Conservation (phyloP, 1,140 invertebrate genomes). For the Diachasmimorpha longicaudata region DNA sequence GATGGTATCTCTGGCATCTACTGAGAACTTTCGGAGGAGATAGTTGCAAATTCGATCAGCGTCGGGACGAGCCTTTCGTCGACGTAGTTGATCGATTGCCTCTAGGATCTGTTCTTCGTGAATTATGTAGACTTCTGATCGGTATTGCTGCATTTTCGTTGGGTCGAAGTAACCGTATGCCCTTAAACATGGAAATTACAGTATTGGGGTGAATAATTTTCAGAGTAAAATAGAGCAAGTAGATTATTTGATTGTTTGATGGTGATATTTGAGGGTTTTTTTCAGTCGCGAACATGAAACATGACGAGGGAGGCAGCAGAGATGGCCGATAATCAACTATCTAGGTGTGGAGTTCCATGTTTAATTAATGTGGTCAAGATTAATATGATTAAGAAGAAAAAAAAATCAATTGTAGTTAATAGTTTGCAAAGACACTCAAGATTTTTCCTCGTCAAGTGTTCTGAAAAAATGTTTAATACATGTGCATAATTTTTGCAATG, state of each 20-base stretch:
- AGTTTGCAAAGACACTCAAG: conserved; percentile 93
- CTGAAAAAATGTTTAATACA: conserved; percentile 82
- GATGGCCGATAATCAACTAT: too few relatives aligned
- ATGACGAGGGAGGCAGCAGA: too few relatives aligned
- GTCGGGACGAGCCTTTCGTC: conserved; percentile 83
- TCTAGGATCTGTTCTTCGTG: conserved; percentile 79
- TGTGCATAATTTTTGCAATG: conserved; percentile 86
- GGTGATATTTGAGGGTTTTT: too few relatives aligned
- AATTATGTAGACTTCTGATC: conserved; percentile 64
- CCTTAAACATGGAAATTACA: too few relatives aligned
- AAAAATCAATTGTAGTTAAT: conserved; percentile 88
- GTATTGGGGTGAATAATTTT: too few relatives aligned
- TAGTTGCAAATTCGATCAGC: conserved; percentile 82
- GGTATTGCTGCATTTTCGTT: conserved; percentile 43
- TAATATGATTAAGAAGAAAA: too few relatives aligned
- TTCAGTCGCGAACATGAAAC: too few relatives aligned
- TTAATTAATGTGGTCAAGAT: too few relatives aligned
- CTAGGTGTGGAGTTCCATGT: too few relatives aligned
- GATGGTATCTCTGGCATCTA: conserved; percentile 74
- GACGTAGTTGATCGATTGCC: conserved; percentile 82
- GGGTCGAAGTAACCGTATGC: too few relatives aligned
- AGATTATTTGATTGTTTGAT: too few relatives aligned
- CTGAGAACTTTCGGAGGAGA: conserved; percentile 74
- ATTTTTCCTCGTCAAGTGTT: conserved; percentile 84
- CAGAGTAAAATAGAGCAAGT: too few relatives aligned